These are phyloP conservation scores for Didymodactylos carnosus DNA, from an alignment of 2,888 invertebrate species.

Conservation along the genomic window DNA sequence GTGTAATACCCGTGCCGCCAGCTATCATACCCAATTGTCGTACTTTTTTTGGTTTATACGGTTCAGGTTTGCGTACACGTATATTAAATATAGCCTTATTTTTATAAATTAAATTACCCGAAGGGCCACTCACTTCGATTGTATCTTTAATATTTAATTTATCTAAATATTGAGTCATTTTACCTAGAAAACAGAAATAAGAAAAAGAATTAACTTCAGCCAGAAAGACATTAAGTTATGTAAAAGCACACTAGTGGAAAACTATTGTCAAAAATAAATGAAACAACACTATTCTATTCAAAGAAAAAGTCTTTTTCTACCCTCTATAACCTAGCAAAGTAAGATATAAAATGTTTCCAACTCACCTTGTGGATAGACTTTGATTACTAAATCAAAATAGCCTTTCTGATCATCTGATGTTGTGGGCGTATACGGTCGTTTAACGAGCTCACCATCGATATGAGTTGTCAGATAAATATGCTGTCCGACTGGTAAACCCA, in stretches of 20 bases:
- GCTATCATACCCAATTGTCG: constrained; percentile 9
- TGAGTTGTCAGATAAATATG: constrained; percentile 43
- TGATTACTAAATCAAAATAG: constrained; percentile 46
- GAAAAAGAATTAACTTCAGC: constrained; percentile 80
- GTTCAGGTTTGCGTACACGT: constrained; percentile 2
- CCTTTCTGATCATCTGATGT: constrained; percentile 83
- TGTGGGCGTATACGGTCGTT: constrained; percentile 89
- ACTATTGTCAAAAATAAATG: too few species aligned
- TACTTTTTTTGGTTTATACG: background rate
- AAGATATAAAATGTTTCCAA: constrained; percentile 73
- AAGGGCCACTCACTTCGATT: constrained; percentile 81
- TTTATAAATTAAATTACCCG: constrained; percentile 64
- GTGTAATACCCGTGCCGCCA: constrained; percentile 63
- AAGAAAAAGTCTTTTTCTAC: too few species aligned
- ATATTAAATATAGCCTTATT: constrained; percentile 39
- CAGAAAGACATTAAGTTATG: constrained; percentile 61
- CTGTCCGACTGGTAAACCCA: constrained; percentile 48
- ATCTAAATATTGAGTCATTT: constrained; percentile 82
- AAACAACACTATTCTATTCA: too few species aligned
- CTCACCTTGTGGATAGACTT: constrained; percentile 89
- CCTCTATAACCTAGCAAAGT: constrained; percentile 33
- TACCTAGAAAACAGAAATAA: constrained; percentile 94
- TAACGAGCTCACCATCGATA: constrained; percentile 65
- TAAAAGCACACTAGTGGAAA: too few species aligned
- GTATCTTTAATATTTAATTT: constrained; percentile 68